Evolutionary conservation across 2,113 vertebrate genomes (phyloP), one percentile per base, ranked within the genome.

Genomic region (Otocyon megalotis): DNA sequence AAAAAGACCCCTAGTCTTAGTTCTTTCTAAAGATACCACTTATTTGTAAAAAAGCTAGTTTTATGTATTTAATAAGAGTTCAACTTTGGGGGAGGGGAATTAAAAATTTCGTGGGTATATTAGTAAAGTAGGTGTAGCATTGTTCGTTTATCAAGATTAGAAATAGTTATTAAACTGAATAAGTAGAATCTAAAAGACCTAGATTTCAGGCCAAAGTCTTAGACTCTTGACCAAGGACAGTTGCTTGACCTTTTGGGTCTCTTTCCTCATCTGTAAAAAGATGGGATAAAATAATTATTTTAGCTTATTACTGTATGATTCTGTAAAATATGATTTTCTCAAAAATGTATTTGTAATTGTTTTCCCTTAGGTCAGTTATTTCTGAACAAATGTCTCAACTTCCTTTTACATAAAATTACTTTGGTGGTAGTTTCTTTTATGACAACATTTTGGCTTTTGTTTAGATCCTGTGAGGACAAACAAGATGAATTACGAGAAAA

Each of bases 161-260:
- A 94, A 87, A 88, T 76, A 62, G n/a, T 96, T 65, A 84, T 30
- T 77, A 56, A 94, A 74, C 43, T 88, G 69, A 94, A 43, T 88
- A 95, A 88, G 83, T 95, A 54, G 37, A 88, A 76, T 53, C 79
- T 72, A 72, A 63, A n/a, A 74, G 74, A 90, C 37, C 30, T 63
- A 65, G 63, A 83, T 91, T 90, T 96, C 72, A 93, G 32, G 60
- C 11, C 62, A 81, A 4, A 93, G 50, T 69, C 53, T 65, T 96
- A 69, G 43, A 43, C 3, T 30, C 65, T 60, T 81, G 56, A 35
- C 28, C 48, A 77, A 86, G 79, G 58, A 74, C 28, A 82, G 7
- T 86, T 92, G 54, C 53, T 89, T 95, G 72, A 63, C 54, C 19
- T 93, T 95, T 16, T n/a, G 32, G 26, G 9, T 90, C 48, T 87